A percentile compares a stretch with the other conserved stretches of the same genome.
phyloP scores from a whole-genome alignment of 2,888 invertebrate genomes.

The Hedya salicella region DNA sequence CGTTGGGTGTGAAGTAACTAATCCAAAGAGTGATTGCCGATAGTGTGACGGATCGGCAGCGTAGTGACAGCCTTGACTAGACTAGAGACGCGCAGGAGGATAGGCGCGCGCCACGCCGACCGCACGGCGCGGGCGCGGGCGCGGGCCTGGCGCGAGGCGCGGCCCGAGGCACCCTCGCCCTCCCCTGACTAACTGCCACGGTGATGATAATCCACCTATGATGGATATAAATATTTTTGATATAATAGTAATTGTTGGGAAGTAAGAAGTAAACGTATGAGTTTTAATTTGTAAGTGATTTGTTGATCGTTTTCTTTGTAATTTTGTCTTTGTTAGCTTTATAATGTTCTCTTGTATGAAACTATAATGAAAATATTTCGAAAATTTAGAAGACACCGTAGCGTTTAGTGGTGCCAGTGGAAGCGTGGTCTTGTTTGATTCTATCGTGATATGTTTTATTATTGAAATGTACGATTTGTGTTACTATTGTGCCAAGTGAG shows the following conservation, averaged over 20 bases:
- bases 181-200: slow-evolving; percentile 49
- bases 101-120: slow-evolving; percentile 20
- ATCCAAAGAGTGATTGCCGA: slow-evolving; percentile 69
- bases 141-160: slow-evolving; percentile 32
- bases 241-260: slow-evolving; percentile 79
- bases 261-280: slow-evolving; percentile 77
- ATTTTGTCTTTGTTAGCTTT: slow-evolving; percentile 83
- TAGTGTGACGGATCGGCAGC: slow-evolving; percentile 58
- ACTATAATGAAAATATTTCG: slow-evolving; percentile 62
- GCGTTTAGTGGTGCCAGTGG: slow-evolving; percentile 66
- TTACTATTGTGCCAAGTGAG: slow-evolving; percentile 84
- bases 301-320: slow-evolving; percentile 83
- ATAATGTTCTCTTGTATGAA: slow-evolving; percentile 78
- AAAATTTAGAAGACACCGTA: slow-evolving; percentile 68
- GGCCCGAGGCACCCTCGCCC: not conserved
- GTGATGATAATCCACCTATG: slow-evolving; percentile 58
- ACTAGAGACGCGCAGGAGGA: slow-evolving; percentile 36
- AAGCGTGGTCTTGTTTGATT: slow-evolving; percentile 66
- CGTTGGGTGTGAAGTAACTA: slow-evolving; percentile 70
- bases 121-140: slow-evolving; percentile 38
- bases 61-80: slow-evolving; percentile 57
- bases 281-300: slow-evolving; percentile 83
- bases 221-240: slow-evolving; percentile 75
- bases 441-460: slow-evolving; percentile 69
- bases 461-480: slow-evolving; percentile 78